phyloP scores from a whole-genome alignment of 2,888 invertebrate genomes.

The Leptopilina syphax region DNA sequence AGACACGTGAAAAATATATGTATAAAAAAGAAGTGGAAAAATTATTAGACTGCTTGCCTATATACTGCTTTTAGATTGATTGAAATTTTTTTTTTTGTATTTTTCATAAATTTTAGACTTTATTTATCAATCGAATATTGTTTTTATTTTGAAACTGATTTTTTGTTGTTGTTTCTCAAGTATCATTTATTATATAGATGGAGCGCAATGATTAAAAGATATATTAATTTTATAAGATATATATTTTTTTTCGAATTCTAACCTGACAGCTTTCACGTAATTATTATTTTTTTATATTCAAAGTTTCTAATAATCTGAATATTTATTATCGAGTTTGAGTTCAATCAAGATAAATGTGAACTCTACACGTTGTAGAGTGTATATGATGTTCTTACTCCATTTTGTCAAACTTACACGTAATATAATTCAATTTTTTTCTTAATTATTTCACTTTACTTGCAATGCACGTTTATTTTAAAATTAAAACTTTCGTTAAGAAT shows the following conservation, averaged over 20 bases:
- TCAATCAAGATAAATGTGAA: neutral
- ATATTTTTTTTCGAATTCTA: neutral
- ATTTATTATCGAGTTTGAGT: neutral
- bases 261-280: neutral
- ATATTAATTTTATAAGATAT: neutral
- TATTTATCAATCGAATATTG: no score
- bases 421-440: neutral
- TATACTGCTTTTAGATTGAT: neutral
- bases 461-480: neutral
- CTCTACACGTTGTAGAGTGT: neutral
- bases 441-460: neutral
- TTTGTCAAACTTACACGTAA: neutral
- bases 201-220: constrained; percentile 5
- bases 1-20: neutral
- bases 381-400: neutral
- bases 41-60: no score
- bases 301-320: neutral
- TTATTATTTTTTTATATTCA: neutral
- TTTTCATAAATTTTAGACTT: neutral
- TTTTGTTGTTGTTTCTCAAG: constrained; percentile 5
- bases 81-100: neutral
- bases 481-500: no score
- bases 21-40: neutral
- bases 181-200: neutral
- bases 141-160: neutral